phyloP scores from a whole-genome alignment of 2,113 vertebrate species.

The Microcebus ravelobensis region DNA sequence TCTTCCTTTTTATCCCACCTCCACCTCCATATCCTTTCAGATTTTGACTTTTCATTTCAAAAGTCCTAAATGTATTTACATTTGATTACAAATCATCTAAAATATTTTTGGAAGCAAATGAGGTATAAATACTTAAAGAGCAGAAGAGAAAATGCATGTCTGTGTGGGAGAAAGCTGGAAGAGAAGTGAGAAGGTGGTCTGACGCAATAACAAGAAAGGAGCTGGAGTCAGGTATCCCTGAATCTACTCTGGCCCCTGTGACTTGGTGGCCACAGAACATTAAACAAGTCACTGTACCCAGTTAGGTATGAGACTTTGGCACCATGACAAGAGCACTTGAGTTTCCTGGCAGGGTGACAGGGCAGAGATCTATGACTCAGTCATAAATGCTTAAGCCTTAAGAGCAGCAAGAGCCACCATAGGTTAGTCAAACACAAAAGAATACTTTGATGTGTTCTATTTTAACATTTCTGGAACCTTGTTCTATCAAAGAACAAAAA shows the following conservation, averaged over 20 bases:
- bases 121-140: constrained; percentile 6
- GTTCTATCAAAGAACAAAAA: not conserved
- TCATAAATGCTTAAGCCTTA: not conserved
- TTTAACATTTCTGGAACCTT: not conserved
- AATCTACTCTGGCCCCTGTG: not conserved
- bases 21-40: not conserved
- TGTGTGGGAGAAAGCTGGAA: not conserved
- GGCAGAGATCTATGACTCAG: not conserved
- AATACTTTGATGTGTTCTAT: not conserved
- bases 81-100: constrained; percentile 43
- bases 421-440: not conserved
- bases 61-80: constrained; percentile 45
- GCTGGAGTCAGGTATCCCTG: not conserved
- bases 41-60: not conserved
- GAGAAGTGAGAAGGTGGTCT: not conserved
- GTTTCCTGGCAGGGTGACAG: not conserved
- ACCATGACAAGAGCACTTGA: not conserved
- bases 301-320: not conserved
- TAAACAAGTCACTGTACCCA: not conserved
- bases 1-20: not conserved
- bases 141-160: not conserved
- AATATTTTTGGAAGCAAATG: constrained; percentile 17
- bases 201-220: not conserved
- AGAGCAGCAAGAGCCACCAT: not conserved
- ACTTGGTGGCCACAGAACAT: not conserved